Evolutionary conservation across 1,140 invertebrate species (phyloP), one percentile per base, ranked within the genome.

Genomic region (Conopomorpha cramerella): DNA sequence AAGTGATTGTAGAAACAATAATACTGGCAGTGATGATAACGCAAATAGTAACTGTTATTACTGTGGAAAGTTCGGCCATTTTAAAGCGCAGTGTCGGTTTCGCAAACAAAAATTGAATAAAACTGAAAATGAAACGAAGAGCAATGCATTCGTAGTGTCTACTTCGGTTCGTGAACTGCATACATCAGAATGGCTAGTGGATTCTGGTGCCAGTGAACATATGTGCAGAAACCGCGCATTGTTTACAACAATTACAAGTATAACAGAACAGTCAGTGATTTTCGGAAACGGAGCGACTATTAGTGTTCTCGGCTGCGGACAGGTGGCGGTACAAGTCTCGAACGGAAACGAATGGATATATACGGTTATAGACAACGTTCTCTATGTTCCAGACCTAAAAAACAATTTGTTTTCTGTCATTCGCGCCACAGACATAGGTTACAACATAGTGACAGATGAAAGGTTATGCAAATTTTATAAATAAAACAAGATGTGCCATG

Each of bases 401-500:
- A 16, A 6, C 2, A 32, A 32, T 32, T 32, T 32, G 13, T 32
- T 32, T 13, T 32, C 30, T 7, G 30, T 17, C 6, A 17, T 7
- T 16, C 16, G 30, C 11, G 30, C 30, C 3, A 7, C 16, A 3
- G 30, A 29, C 13, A 7, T 6, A 15, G 16, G 30, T 6, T 17
- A 32, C 11, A 7, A 6, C 30, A 32, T 32, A 15, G 2, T 32
- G 66, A 78, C 46, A 30, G 74, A 4, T 61, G 61, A 41, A 61
- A 19, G 65, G 79, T 43, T 18, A 53, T n/a, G 41, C 36, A n/a
- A 36, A 35, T 4, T 77, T 64, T 1, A 23, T 62, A 13, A 46
- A 49, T 8, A 53, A 58, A 3, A 11, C 49, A 1, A 39, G 45
- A 4, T 29, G 28, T 29, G 28, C 28, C 3, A 13, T 29, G 4